A percentile compares a stretch with the other conserved stretches of the same genome.
phyloP scores from a whole-genome alignment of 2,888 invertebrate species.

The Byasa hedistus region DNA sequence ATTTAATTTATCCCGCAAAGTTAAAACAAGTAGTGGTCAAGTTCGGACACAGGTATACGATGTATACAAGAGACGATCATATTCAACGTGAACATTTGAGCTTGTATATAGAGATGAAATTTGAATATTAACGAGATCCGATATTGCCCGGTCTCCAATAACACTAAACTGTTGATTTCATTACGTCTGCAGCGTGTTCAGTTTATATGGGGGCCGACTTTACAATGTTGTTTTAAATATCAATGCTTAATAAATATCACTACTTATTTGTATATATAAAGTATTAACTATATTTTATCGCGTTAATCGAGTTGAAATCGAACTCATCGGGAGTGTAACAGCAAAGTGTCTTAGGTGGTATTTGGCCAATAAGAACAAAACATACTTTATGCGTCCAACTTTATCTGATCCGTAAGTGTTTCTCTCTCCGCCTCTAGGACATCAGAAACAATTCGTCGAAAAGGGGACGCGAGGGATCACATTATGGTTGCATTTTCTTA shows the following conservation, averaged over 20 bases:
- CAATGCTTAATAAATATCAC: conserved; percentile 59
- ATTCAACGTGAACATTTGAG: conserved; percentile 11
- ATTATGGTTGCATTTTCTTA: conserved; percentile 54
- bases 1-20: not conserved
- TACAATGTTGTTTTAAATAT: conserved; percentile 62
- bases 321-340: conserved; percentile 44
- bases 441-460: conserved; percentile 27
- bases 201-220: conserved; percentile 43
- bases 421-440: conserved; percentile 2
- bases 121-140: conserved; percentile 42
- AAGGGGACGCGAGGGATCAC: conserved; percentile 43
- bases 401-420: conserved; percentile 16
- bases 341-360: conserved; percentile 38
- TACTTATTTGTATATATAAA: conserved; percentile 50
- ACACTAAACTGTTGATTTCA: conserved; percentile 68
- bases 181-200: conserved; percentile 51
- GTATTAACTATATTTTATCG: conserved; percentile 61
- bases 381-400: conserved; percentile 4
- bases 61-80: not conserved
- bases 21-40: not conserved
- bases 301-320: conserved; percentile 50
- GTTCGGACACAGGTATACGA: not conserved
- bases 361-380: conserved; percentile 50
- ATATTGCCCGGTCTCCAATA: conserved; percentile 41
- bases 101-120: conserved; percentile 31